Evolutionary conservation across 2,113 vertebrate genomes (phyloP).

Genomic region (Silurus meridionalis): DNA sequence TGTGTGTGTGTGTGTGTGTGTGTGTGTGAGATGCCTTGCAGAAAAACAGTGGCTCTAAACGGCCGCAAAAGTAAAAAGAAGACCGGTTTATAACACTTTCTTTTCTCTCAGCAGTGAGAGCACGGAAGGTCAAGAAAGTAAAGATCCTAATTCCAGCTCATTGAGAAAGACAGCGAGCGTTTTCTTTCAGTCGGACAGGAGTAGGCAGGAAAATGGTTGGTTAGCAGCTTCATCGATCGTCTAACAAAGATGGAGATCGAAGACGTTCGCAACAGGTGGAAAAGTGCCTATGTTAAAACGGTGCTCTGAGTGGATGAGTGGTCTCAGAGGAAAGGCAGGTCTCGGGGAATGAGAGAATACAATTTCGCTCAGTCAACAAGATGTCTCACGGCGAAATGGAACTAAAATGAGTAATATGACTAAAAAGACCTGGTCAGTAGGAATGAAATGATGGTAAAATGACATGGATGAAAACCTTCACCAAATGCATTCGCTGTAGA

Average conservation of each 20-base stretch:
- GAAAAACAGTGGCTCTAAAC: not conserved
- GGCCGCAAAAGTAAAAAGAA: not conserved
- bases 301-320: not conserved
- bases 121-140: slow-evolving; percentile 20
- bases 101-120: not conserved
- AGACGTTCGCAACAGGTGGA: not conserved
- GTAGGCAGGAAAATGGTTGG: slow-evolving; percentile 21
- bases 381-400: not conserved
- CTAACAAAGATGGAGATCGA: slow-evolving; percentile 26
- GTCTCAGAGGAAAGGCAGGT: not conserved
- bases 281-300: not conserved
- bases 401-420: slow-evolving; percentile 22
- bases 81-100: not conserved
- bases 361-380: not conserved
- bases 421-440: slow-evolving; percentile 13
- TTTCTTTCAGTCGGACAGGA: slow-evolving; percentile 3
- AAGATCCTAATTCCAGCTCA: slow-evolving; percentile 33
- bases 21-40: not conserved
- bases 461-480: not conserved
- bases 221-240: slow-evolving; percentile 24
- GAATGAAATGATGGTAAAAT: slow-evolving; percentile 2
- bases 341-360: slow-evolving; percentile 7
- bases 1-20: too few species aligned
- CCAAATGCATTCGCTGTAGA: not conserved
- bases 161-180: slow-evolving; percentile 4